A percentile compares a stretch with the other conserved stretches of the same genome.
phyloP scores from a whole-genome alignment of 2,113 vertebrate species.

The Lasiurus cinereus region DNA sequence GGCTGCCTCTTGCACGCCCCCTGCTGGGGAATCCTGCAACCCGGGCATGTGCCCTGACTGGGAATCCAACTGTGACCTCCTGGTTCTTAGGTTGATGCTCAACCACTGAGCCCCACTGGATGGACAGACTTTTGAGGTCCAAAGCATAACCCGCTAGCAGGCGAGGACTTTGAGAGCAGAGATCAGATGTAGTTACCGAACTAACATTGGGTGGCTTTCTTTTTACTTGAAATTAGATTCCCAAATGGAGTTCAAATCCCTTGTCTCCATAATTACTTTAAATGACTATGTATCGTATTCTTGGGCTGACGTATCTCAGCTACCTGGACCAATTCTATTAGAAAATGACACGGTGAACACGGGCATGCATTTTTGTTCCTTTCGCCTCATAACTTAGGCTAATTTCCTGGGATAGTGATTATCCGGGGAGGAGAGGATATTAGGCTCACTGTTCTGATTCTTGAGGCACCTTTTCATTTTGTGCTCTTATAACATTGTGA shows the following conservation, averaged over 20 bases:
- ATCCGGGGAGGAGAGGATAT: neutral
- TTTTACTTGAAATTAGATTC: conserved; percentile 55
- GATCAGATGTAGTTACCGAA: neutral
- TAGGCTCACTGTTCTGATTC: neutral
- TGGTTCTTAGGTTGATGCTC: no score
- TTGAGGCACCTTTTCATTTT: conserved; percentile 35
- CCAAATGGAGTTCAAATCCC: conserved; percentile 38
- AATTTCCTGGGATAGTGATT: neutral
- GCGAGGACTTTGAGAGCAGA: neutral
- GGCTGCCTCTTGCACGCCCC: no score
- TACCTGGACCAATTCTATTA: conserved; percentile 28
- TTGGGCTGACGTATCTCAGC: conserved; percentile 18
- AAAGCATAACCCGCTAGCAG: neutral
- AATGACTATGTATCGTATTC: neutral
- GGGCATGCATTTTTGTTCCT: conserved; percentile 5
- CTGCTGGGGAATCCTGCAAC: no score
- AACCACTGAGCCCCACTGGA: no score
- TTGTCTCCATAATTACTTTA: conserved; percentile 31
- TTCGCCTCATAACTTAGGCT: neutral
- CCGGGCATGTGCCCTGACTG: no score
- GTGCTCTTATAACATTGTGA: neutral
- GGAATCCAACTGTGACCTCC: no score
- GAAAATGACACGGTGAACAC: neutral
- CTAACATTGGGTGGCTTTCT: conserved; percentile 22
- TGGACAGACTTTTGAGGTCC: neutral